Percentiles rank a stretch among this genome's conserved stretches.
Conservation (phyloP, 2,113 vertebrate species). For the Bettongia penicillata region DNA sequence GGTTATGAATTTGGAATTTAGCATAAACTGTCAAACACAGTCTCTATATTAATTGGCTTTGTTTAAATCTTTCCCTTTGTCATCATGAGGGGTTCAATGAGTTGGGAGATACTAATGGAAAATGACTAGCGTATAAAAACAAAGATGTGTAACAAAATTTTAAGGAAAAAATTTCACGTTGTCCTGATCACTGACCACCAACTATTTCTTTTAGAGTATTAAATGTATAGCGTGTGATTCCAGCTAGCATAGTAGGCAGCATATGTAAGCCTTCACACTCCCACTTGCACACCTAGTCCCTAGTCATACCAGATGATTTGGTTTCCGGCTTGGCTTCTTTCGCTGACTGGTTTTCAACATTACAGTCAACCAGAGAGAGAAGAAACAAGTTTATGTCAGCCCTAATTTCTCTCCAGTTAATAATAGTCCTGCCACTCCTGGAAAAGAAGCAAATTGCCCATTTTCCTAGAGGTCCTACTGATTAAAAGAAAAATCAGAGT, state of each 20-base stretch:
- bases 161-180: neutral
- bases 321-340: neutral
- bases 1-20: neutral
- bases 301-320: neutral
- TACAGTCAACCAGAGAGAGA: neutral
- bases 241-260: neutral
- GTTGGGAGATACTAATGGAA: neutral
- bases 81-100: neutral
- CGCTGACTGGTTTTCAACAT: neutral
- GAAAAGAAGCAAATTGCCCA: neutral
- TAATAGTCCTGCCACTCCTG: neutral
- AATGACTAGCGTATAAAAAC: neutral
- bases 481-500: no score
- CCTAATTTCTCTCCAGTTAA: neutral
- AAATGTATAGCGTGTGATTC: neutral
- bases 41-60: neutral
- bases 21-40: neutral
- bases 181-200: neutral
- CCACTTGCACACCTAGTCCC: neutral
- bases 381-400: neutral
- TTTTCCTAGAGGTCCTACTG: neutral
- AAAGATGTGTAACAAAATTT: neutral
- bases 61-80: neutral
- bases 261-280: neutral
- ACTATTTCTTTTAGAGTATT: neutral